Evolutionary conservation across 1,140 invertebrate genomes (phyloP), one percentile per base, ranked within the genome.

Genomic region (Theocolax elegans): DNA sequence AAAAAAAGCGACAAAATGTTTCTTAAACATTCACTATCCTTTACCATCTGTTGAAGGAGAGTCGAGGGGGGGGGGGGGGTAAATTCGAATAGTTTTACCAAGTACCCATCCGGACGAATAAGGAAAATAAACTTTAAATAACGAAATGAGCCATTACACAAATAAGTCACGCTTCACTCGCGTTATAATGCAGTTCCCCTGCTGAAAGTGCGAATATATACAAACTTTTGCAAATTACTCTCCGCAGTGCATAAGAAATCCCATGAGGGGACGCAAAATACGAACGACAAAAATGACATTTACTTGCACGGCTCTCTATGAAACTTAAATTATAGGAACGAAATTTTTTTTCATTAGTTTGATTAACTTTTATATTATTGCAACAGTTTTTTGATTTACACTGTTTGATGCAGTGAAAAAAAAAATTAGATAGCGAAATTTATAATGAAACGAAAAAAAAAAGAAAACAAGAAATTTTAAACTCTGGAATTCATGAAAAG

Each of bases 201-300:
- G 48, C 60, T 21, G 42, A 62, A 25, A 40, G 48, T 54, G 63
- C 63, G 63, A 65, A 54, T 54, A 44, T 56, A 35, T n/a, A 23
- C 56, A 51, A 68, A 68, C 44, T 67, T 67, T 67, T 48, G 65
- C 53, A 58, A 67, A 67, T 67, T 67, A 67, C 44, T 40, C 54
- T 38, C 10, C 42, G 3, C 42, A 44, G 49, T 29, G 15, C 31
- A 27, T 25, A 65, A 53, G 63, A 65, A 54, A 49, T 54, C 63
- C 63, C 63, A 27, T 27, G 63, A 44, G 62, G 38, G 19, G 10
- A 35, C 31, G 46, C 38, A 42, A 42, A 54, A 42, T 54, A 51
- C 60, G 63, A 54, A 65, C 48, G 63, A 54, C 63, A 65, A 65
- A 65, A 65, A 65, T 65, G 63, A 65, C 63, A 44, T 54, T 54